These are phyloP conservation scores for Aldabrachelys gigantea DNA, from an alignment of 2,113 vertebrate species.

Conservation along the genomic window DNA sequence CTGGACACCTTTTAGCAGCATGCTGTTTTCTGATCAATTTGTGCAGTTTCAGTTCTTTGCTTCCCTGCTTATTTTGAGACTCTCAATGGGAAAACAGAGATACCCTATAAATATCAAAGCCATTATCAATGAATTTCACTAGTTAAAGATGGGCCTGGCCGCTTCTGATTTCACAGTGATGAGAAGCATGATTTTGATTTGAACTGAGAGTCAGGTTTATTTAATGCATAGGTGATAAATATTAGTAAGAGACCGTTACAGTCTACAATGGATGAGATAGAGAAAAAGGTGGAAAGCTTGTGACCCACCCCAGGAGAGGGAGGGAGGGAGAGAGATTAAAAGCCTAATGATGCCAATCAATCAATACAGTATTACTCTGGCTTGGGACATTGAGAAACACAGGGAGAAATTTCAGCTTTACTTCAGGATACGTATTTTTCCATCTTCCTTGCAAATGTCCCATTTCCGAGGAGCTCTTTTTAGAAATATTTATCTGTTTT, in stretches of 20 bases:
- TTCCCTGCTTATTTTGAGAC: not conserved
- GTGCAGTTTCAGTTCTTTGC: not conserved
- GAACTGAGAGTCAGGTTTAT: not conserved
- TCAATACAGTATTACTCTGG: not conserved
- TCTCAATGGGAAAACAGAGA: not conserved
- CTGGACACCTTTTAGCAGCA: not conserved
- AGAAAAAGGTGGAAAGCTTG: not conserved
- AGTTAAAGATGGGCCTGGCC: not conserved
- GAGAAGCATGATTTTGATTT: constrained; percentile 27
- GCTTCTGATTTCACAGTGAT: not conserved
- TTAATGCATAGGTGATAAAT: not conserved
- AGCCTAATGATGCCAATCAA: not conserved
- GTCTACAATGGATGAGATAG: not conserved
- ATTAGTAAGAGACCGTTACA: not conserved
- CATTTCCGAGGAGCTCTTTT: not conserved
- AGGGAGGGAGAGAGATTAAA: not conserved
- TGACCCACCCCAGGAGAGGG: not conserved
- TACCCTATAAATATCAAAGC: not conserved
- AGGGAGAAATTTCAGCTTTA: not conserved
- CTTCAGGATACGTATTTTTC: not conserved
- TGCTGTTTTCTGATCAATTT: not conserved
- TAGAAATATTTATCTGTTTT: not conserved
- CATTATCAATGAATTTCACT: not conserved
- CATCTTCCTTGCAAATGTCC: not conserved
- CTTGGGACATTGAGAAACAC: not conserved